Evolutionary conservation across 53 echinoderm and acorn worm species (phyloP).

Genomic region (Actinopyga echinites): DNA sequence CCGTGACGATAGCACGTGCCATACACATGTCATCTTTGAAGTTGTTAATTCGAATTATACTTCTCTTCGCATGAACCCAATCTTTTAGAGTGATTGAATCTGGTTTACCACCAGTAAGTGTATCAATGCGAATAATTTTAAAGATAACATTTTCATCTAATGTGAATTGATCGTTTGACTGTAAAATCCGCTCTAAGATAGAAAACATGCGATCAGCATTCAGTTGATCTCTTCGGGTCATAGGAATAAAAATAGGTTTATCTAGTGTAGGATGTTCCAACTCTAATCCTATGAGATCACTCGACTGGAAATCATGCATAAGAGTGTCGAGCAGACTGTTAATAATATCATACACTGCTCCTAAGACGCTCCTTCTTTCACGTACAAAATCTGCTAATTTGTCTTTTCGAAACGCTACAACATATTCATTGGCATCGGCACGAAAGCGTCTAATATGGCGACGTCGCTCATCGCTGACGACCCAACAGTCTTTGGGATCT

Average conservation of each 20-base stretch:
- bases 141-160: background rate
- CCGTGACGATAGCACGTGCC: constrained; percentile 7
- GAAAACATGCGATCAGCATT: background rate
- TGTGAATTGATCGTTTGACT: constrained; percentile 4
- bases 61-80: background rate
- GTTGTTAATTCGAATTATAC: constrained; percentile 1
- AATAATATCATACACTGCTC: background rate
- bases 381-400: background rate
- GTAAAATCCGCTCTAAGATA: background rate
- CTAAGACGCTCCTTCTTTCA: background rate
- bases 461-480: background rate
- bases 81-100: too few species aligned
- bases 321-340: background rate
- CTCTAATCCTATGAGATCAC: constrained; percentile 10
- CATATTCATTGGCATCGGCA: constrained; percentile 11
- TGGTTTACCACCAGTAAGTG: background rate
- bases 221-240: constrained; percentile 13
- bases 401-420: background rate
- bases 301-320: background rate
- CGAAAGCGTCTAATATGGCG: background rate
- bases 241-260: too few species aligned
- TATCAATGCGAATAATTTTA: background rate
- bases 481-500: background rate
- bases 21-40: constrained; percentile 10
- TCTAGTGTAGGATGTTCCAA: background rate